Base-by-base conservation (phyloP, 2,888 invertebrate genomes). In the Apodemia mormo region DNA sequence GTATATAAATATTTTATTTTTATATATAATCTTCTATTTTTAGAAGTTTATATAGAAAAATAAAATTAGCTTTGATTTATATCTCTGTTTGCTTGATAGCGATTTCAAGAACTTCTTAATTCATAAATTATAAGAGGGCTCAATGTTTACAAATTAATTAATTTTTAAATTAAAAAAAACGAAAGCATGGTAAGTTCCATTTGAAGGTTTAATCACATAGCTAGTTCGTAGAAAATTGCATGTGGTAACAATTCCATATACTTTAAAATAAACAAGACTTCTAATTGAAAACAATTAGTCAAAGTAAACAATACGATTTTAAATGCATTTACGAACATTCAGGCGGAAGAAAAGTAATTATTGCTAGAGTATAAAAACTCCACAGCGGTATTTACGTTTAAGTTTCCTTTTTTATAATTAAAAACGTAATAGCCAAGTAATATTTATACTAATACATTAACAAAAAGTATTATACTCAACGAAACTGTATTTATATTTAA, bases 401-500 rank as follows among this genome's bases (percentile, higher is more conserved):
- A 37, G n/a, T 52, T 6, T n/a, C 14, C 52, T n/a, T 43, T 22
- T 65, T 43, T 56, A 67, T 56, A 56, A 61, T 61, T 68, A 40
- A 12, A 29, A 43, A 65, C 30, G 33, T 43, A 61, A 29, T 30
- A 45, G 49, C 6, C n/a, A 7, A 43, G 33, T 68, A 72, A n/a
- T 66, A 58, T 61, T 49, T 45, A 70, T 65, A 67, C 54, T 69
- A 65, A 54, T 67, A 67, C 56, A 43, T 58, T 67, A 64, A 67
- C 54, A 67, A 54, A 56, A 72, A 65, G 72, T 70, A 74, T 72
- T 75, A 72, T 61, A 61, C 58, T 61, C 30, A 30, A 61, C 58
- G 58, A 61, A 61, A 73, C 67, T 76, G 61, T 71, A 43, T 40
- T 65, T 22, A 68, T 52, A 33, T 71, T 73, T 58, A 73, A 75